Evolutionary conservation across 1,140 invertebrate species (phyloP), one percentile per base, ranked within the genome.

Genomic region (Lanistes nyassanus): DNA sequence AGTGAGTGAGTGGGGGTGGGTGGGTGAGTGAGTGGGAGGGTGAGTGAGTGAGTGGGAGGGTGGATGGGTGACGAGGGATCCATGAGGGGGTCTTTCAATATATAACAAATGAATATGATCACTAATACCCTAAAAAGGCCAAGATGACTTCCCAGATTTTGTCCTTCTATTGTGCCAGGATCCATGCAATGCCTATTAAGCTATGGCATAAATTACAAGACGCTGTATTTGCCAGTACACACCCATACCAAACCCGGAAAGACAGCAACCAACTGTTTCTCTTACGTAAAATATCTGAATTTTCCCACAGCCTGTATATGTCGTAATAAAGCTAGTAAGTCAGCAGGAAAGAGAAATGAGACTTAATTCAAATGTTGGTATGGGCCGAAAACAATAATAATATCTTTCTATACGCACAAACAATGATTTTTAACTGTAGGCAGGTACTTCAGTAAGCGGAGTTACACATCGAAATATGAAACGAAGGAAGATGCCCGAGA

Each of bases 1-100:
- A 42, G 67, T 39, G 67, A n/a, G 67, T 0, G 66, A 53, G 47
- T n/a, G 47, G n/a, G 68, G 31, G 42, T 11, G 42, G 31, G 68
- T 31, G 0, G 9, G 29, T 21, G 16, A 36, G 21, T 6, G 34
- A 21, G 29, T 6, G 53, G 21, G 55, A 11, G 53, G 21, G 69
- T n/a, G 7, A 0, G 5, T 16, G 55, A 34, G 0, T 47, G 16
- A 19, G 66, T 68, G 66, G 0, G 23, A 42, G 37, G 7, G 23
- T 39, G 66, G 13, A 3, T 3, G 66, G 21, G 66, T 26, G 36
- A n/a, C n/a, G n/a, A n/a, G n/a, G n/a, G n/a, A n/a, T n/a, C n/a
- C n/a, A n/a, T n/a, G n/a, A n/a, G n/a, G n/a, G n/a, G n/a, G n/a
- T n/a, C n/a, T n/a, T n/a, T n/a, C n/a, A n/a, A n/a, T n/a, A n/a